Percentiles rank a stretch among this genome's conserved stretches.
phyloP scores from a whole-genome alignment of 1,140 invertebrate genomes.

The Panulirus ornatus region DNA sequence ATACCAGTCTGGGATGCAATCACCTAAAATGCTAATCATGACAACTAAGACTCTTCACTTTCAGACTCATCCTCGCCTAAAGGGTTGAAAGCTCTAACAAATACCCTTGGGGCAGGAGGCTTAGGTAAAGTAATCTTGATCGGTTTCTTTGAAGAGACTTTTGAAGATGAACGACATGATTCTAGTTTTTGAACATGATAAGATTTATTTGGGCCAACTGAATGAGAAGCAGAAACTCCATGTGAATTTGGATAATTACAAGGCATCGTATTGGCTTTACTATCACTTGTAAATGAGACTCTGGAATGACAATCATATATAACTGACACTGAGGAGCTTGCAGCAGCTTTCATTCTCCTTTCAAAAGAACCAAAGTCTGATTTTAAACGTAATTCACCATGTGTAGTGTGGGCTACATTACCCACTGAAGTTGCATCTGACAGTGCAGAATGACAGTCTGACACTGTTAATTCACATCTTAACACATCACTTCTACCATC shows the following conservation, averaged over 20 bases:
- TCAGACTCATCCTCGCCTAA: not conserved
- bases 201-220: not conserved
- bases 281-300: not conserved
- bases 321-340: too few species aligned
- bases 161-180: not conserved
- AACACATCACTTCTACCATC: not conserved
- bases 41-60: not conserved
- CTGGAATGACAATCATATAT: not conserved
- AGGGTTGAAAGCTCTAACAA: not conserved
- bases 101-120: not conserved
- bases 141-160: not conserved
- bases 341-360: not conserved
- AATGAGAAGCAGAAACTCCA: not conserved
- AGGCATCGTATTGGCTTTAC: not conserved
- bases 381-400: too few species aligned
- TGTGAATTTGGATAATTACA: not conserved
- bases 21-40: too few species aligned
- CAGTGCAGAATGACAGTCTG: not conserved
- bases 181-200: not conserved
- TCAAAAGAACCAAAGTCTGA: not conserved
- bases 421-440: not conserved
- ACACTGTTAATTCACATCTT: not conserved
- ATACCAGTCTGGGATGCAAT: too few species aligned
- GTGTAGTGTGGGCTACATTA: not conserved
- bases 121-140: not conserved